A percentile compares a stretch with the other conserved stretches of the same genome.
phyloP scores from a whole-genome alignment of 2,797 vertebrate genomes.

The Sebastes oblongus region DNA sequence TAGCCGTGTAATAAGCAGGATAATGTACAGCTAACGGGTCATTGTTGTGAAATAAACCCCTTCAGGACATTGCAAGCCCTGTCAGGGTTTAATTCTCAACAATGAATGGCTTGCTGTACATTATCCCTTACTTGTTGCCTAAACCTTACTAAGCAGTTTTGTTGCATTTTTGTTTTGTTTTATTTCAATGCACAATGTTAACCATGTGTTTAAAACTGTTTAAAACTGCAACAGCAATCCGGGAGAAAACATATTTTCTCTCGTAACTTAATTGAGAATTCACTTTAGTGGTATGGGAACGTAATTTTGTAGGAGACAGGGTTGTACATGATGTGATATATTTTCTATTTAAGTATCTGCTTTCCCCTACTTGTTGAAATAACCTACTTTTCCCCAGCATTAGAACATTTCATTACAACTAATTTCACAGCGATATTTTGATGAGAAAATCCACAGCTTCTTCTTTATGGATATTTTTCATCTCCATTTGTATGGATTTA shows the following conservation, averaged over 20 bases:
- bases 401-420: conserved; percentile 10
- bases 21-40: no score
- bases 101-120: no score
- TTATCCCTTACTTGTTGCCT: no score
- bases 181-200: background rate
- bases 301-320: background rate
- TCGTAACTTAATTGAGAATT: background rate
- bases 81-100: no score
- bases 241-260: background rate
- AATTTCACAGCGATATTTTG: conserved; percentile 30
- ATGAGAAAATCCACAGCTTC: conserved; percentile 23
- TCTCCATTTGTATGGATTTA: conserved; percentile 31
- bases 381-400: background rate
- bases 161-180: background rate
- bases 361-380: background rate
- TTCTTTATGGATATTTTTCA: conserved; percentile 20
- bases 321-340: background rate
- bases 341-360: background rate
- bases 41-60: no score
- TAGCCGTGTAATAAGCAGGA: no score
- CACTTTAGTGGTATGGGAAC: no score
- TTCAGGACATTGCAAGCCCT: no score
- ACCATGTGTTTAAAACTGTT: background rate
- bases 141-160: background rate
- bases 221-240: background rate